Percentiles rank a stretch among this genome's conserved stretches.
phyloP scores from a whole-genome alignment of 2,113 vertebrate species.

The Hepsetus odoe region DNA sequence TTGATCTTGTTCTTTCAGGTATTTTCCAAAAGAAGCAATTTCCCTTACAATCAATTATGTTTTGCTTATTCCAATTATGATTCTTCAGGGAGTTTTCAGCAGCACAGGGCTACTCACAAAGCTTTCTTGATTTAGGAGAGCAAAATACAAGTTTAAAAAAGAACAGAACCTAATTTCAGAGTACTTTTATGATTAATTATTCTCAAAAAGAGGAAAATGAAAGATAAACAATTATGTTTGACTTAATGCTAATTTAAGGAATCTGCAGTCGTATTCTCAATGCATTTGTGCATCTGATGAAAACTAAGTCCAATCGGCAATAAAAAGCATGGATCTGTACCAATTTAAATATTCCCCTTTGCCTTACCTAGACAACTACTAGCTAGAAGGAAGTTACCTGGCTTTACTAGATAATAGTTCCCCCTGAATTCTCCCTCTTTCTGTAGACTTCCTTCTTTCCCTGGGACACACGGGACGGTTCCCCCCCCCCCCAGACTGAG shows the following conservation, averaged over 20 bases:
- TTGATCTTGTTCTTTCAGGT: slow-evolving; percentile 43
- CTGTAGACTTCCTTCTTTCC: neutral
- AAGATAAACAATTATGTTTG: too few relatives aligned
- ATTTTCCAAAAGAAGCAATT: slow-evolving; percentile 40
- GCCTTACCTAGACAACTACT: slow-evolving; percentile 27
- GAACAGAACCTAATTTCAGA: too few relatives aligned
- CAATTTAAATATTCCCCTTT: slow-evolving; percentile 7
- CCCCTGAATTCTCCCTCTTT: slow-evolving; percentile 23
- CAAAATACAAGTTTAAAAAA: slow-evolving; percentile 19
- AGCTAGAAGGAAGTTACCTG: slow-evolving; percentile 11
- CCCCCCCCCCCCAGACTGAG: too few relatives aligned
- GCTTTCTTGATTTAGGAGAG: slow-evolving; percentile 5
- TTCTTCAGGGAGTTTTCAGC: too few relatives aligned
- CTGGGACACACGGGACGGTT: neutral
- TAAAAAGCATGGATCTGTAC: neutral
- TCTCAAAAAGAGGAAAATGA: too few relatives aligned
- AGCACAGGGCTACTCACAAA: slow-evolving; percentile 26
- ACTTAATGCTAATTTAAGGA: neutral
- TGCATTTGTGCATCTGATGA: neutral
- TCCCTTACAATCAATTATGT: too few relatives aligned
- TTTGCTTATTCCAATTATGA: too few relatives aligned
- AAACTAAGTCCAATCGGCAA: neutral
- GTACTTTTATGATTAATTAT: too few relatives aligned
- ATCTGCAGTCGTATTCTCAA: too few relatives aligned
- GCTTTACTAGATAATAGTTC: slow-evolving; percentile 25